Base-by-base conservation (phyloP, 2,888 invertebrate genomes). In the Sinhomidia bicolor region DNA sequence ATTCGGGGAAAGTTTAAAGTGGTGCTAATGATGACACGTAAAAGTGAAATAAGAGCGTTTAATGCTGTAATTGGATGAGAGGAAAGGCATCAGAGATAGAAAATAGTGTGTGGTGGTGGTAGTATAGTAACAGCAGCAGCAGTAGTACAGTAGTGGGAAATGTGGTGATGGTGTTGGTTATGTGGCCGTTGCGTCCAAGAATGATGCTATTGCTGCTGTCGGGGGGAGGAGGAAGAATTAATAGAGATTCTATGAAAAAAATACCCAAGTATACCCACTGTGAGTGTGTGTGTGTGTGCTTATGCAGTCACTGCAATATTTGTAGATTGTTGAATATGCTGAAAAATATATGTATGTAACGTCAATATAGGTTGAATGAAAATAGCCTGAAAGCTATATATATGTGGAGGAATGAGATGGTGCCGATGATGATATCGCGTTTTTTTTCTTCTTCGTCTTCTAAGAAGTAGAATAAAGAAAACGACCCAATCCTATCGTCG, bases 21-120 rank as follows among this genome's bases (percentile, higher is more conserved):
- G 65, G 47, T 44, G 47, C 74, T 74, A 74, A 74, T 74, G 74
- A 74, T 47, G 47, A 47, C 74, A 74, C 74, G 74, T 74, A 74
- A 74, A 71, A 74, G 44, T 44, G 74, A 47, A 74, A 47, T 74
- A 74, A 74, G 44, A 74, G 47, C 44, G 20, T 74, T 74, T 74
- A 74, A 47, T 74, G 47, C 26, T 20, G 74, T 74, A 71, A 74
- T 74, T 74, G 74, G 74, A 74, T 74, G 44, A 68, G 68, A 23
- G 17, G 47, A 47, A 23, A 4, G 47, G 23, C 9, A 71, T n/a
- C n/a, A n/a, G n/a, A n/a, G n/a, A n/a, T n/a, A n/a, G n/a, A n/a
- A n/a, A n/a, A 62, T 9, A 62, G 17, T 17, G 17, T 1, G 20
- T n/a, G 57, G 20, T 57, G 57, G 7, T 7, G n/a, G 20, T 57